phyloP scores from a whole-genome alignment of 1,140 invertebrate genomes.

The Zaprionus davidi region DNA sequence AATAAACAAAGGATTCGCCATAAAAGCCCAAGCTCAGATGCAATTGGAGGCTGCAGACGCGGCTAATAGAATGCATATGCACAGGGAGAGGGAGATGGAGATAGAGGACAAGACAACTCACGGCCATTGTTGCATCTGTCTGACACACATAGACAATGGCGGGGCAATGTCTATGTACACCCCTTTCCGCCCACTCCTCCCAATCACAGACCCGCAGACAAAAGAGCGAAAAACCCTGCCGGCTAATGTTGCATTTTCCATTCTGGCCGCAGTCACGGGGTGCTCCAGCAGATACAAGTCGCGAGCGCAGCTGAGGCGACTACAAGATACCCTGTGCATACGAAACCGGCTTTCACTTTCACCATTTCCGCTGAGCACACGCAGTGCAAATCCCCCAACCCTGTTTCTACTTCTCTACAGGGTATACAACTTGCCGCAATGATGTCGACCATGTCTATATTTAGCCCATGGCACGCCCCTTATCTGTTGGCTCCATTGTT shows the following conservation, averaged over 20 bases:
- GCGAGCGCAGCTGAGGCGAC: not conserved
- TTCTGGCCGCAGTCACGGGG: constrained; percentile 5
- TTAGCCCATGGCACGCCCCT: constrained; percentile 55
- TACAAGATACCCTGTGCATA: not conserved
- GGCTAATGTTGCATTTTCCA: constrained; percentile 73
- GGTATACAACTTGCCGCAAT: constrained; percentile 23
- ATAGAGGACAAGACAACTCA: constrained; percentile 10
- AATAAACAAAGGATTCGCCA: constrained; percentile 35
- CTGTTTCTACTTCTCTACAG: not conserved
- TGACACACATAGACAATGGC: constrained; percentile 51
- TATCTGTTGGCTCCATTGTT: constrained; percentile 60
- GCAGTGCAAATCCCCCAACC: too few species aligned
- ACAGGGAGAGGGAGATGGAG: not conserved
- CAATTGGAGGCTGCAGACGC: constrained; percentile 41
- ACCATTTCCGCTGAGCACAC: not conserved
- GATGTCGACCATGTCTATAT: constrained; percentile 52
- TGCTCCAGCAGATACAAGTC: not conserved
- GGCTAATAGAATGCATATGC: constrained; percentile 33
- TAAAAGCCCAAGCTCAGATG: constrained; percentile 31
- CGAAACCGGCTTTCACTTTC: not conserved
- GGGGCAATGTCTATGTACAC: constrained; percentile 1
- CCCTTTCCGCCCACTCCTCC: not conserved
- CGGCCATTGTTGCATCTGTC: constrained; percentile 42
- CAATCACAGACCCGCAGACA: constrained; percentile 28
- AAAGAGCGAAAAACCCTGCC: constrained; percentile 45